Evolutionary conservation across 2,113 vertebrate species (phyloP).

Genomic region (Nesoenas mayeri): DNA sequence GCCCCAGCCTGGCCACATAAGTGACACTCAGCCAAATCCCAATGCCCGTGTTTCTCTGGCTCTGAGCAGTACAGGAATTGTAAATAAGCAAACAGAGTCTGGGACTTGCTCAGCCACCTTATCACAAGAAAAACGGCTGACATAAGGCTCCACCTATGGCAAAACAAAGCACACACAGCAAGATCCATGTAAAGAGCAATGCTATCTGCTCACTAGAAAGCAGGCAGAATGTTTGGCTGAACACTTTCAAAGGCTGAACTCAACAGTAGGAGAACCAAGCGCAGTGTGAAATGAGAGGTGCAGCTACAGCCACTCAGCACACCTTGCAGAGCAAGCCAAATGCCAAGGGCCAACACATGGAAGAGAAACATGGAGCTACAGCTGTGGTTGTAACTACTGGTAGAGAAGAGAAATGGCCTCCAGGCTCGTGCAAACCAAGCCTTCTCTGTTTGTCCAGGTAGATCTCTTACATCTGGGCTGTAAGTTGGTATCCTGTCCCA

Average conservation of each 20-base stretch:
- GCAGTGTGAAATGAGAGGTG: rapidly evolving
- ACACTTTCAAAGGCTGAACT: not conserved
- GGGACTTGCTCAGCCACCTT: not conserved
- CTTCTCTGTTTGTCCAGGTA: not conserved
- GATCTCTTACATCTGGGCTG: not conserved
- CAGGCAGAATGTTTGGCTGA: not conserved
- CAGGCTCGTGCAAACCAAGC: not conserved
- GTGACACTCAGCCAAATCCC: not conserved
- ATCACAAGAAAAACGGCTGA: not conserved
- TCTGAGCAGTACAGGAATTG: not conserved
- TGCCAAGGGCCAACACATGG: not conserved
- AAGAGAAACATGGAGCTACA: not conserved
- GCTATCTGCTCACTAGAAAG: not conserved
- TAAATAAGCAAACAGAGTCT: not conserved
- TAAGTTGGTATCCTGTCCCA: not conserved
- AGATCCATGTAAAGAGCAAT: rapidly evolving
- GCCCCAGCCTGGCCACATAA: not conserved
- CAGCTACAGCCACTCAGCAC: not conserved
- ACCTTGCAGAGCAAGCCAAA: not conserved
- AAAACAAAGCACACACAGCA: not conserved
- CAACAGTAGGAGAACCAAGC: not conserved
- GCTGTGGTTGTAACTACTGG: not conserved
- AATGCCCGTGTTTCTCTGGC: rapidly evolving
- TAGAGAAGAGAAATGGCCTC: not conserved
- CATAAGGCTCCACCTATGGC: not conserved